Conservation (phyloP, 2,797 vertebrate genomes). For the Enteromius paludinosus region DNA sequence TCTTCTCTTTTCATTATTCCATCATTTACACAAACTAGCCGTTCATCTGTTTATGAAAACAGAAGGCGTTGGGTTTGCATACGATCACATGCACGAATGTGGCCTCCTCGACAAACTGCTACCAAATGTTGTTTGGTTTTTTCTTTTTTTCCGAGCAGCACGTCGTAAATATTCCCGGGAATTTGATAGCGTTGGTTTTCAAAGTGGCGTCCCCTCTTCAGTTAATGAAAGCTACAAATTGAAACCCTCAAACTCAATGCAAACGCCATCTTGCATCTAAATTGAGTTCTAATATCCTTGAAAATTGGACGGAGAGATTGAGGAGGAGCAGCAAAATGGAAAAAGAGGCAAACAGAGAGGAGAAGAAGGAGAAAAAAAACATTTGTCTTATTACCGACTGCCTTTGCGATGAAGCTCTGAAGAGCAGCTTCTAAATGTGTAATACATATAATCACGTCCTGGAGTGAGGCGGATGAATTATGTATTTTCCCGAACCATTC, state of each 20-base stretch:
- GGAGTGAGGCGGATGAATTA: constrained; percentile 80
- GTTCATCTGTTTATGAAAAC: constrained; percentile 80
- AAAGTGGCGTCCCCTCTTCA: constrained; percentile 53
- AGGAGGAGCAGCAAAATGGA: constrained; percentile 17
- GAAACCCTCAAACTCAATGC: constrained; percentile 59
- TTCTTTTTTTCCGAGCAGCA: constrained; percentile 45
- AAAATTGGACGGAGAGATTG: constrained; percentile 53
- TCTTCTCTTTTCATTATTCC: constrained; percentile 36
- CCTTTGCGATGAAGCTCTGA: constrained; percentile 69
- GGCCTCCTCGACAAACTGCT: constrained; percentile 72
- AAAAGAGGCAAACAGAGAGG: constrained; percentile 29
- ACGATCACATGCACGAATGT: not conserved
- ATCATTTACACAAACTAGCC: constrained; percentile 77
- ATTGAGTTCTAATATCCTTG: constrained; percentile 65
- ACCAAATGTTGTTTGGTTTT: constrained; percentile 66
- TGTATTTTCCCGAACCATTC: constrained; percentile 77
- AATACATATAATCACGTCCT: constrained; percentile 75
- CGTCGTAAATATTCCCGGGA: constrained; percentile 53
- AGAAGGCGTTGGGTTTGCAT: constrained; percentile 74
- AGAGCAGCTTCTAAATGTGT: constrained; percentile 65
- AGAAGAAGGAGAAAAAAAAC: constrained; percentile 5
- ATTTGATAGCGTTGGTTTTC: constrained; percentile 59
- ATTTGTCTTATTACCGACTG: constrained; percentile 34
- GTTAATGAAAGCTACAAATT: constrained; percentile 64
- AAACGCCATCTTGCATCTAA: constrained; percentile 60